phyloP scores from a whole-genome alignment of 2,113 vertebrate species.

The Gallinago undulata region DNA sequence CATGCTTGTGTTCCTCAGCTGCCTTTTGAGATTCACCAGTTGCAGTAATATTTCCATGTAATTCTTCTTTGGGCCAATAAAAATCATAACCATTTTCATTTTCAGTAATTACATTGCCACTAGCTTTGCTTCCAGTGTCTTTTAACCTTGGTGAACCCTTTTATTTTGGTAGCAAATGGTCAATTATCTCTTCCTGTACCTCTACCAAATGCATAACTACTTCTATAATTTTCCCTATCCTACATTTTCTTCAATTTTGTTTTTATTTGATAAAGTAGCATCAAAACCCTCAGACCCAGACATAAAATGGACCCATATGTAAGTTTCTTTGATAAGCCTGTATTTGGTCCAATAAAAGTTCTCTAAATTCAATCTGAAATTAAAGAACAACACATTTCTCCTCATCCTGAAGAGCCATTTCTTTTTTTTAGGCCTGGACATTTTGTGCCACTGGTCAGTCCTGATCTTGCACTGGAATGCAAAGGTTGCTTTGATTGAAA shows the following conservation, averaged over 20 bases:
- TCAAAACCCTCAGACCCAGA: background rate
- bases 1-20: background rate
- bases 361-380: background rate
- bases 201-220: background rate
- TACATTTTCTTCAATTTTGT: background rate
- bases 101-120: slow-evolving; percentile 33
- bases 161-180: background rate
- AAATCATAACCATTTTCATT: slow-evolving; percentile 47
- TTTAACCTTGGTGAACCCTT: slow-evolving; percentile 23
- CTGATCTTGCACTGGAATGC: background rate
- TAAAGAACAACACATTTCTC: background rate
- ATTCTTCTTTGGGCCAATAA: slow-evolving; percentile 18
- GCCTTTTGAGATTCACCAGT: slow-evolving; percentile 33
- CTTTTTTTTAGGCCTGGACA: background rate
- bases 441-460: background rate
- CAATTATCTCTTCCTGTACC: background rate
- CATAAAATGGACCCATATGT: background rate
- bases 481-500: background rate
- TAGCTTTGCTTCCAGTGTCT: background rate
- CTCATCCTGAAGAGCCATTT: background rate
- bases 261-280: background rate
- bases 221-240: background rate
- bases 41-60: slow-evolving; percentile 4
- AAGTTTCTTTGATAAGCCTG: background rate
- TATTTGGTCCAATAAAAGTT: background rate